These are phyloP conservation scores for Lepidocyrtinus sp. DNA, from an alignment of 2,888 invertebrate genomes.

Conservation along the genomic window DNA sequence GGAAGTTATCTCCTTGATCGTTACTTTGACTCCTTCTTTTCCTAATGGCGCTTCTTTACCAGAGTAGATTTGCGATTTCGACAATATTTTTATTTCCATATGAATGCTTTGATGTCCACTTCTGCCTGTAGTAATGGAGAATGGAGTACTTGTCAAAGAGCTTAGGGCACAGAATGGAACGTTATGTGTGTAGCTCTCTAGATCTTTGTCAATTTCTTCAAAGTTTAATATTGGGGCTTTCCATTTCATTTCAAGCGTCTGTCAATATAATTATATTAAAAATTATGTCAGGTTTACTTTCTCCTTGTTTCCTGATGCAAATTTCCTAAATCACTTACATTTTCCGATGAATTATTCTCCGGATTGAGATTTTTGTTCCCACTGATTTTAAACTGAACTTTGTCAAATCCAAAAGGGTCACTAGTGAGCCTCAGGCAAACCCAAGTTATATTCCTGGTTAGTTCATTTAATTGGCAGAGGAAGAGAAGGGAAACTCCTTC, in stretches of 20 bases:
- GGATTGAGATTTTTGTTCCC: not conserved
- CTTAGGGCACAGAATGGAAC: conserved; percentile 11
- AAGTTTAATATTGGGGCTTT: conserved; percentile 26
- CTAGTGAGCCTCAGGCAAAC: conserved; percentile 20
- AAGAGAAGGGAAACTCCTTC: not conserved
- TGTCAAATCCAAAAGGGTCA: not conserved
- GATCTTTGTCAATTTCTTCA: conserved; percentile 25
- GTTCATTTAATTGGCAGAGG: conserved; percentile 28
- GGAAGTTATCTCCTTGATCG: conserved; percentile 12
- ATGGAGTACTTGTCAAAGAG: not conserved
- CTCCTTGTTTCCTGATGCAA: not conserved
- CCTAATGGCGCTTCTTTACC: not conserved
- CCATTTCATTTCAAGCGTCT: conserved; percentile 25
- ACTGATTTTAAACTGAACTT: not conserved
- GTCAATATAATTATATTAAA: not conserved
- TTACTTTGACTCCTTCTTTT: not conserved
- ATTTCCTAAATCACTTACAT: not conserved
- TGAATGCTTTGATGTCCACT: no score
- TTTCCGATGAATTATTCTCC: not conserved
- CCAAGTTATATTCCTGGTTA: conserved; percentile 22
- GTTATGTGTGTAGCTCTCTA: conserved; percentile 23
- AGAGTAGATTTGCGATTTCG: not conserved
- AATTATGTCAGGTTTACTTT: not conserved
- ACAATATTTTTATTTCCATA: no score
- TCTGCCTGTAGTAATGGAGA: no score